Conservation (phyloP, 2,113 vertebrate species). For the Benitochromis conjunctus region DNA sequence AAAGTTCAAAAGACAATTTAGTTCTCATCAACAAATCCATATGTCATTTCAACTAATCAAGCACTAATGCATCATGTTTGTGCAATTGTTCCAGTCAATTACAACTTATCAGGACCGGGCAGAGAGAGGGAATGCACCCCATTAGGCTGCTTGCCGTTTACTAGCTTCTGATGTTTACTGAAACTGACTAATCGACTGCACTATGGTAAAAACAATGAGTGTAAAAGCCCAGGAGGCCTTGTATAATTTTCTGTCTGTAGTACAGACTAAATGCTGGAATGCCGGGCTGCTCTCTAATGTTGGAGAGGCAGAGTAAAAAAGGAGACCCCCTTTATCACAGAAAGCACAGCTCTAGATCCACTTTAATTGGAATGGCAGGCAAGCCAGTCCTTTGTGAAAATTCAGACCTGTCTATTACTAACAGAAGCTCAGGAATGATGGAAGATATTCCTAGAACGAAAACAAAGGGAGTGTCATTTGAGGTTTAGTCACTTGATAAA, state of each 20-base stretch:
- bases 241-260: conserved; percentile 22
- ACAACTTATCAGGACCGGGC: conserved; percentile 47
- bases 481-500: conserved; percentile 7
- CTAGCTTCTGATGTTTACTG: conserved; percentile 40
- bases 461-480: conserved; percentile 15
- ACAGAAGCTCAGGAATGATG: conserved; percentile 3
- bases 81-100: conserved; percentile 54
- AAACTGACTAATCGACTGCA: conserved; percentile 51
- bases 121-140: conserved; percentile 28
- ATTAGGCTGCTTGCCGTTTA: conserved; percentile 36
- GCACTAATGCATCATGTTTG: conserved; percentile 40
- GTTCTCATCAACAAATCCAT: conserved; percentile 39
- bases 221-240: conserved; percentile 23
- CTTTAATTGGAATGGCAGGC: conserved; percentile 27
- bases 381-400: conserved; percentile 24
- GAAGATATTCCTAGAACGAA: conserved; percentile 20
- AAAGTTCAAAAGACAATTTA: conserved; percentile 21
- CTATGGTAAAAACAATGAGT: conserved; percentile 41
- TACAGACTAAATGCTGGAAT: conserved; percentile 2
- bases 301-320: not conserved
- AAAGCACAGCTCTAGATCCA: conserved; percentile 14
- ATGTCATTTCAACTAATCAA: conserved; percentile 47
- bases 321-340: not conserved
- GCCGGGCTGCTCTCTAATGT: not conserved
- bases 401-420: not conserved